Percentiles rank a stretch among this genome's conserved stretches.
Conservation (phyloP, 2,113 vertebrate species). For the Saguinus imperator region DNA sequence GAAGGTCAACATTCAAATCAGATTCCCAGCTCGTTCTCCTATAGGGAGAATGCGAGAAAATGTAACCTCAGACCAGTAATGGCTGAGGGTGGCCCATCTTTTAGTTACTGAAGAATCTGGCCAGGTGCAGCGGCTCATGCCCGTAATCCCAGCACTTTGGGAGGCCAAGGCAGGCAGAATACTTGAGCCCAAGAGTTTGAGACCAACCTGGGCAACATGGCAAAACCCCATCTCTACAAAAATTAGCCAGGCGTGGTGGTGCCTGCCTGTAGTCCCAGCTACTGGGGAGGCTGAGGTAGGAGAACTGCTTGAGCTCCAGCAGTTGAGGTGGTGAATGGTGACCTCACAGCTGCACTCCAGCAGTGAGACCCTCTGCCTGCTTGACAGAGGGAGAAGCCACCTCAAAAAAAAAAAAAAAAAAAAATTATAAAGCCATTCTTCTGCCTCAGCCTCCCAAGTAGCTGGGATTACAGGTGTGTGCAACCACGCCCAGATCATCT, state of each 20-base stretch:
- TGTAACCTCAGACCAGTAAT: fast-evolving
- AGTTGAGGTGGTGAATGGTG: not conserved
- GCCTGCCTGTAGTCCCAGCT: not conserved
- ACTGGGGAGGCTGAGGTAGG: not conserved
- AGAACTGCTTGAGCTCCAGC: not conserved
- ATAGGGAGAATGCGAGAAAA: not conserved
- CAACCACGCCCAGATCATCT: too few species aligned
- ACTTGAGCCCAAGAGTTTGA: not conserved
- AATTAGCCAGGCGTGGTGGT: not conserved
- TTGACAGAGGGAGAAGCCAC: too few species aligned
- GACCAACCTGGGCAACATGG: not conserved
- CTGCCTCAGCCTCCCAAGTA: too few species aligned
- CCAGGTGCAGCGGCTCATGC: not conserved
- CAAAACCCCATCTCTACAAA: not conserved
- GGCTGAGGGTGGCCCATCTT: not conserved
- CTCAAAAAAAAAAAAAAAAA: too few species aligned
- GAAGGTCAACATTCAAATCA: not conserved
- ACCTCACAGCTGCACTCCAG: not conserved
- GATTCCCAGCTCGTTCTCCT: not conserved
- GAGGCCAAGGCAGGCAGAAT: not conserved
- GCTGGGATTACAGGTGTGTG: too few species aligned
- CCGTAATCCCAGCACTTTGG: not conserved
- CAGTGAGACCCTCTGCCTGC: too few species aligned
- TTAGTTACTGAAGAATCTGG: not conserved
- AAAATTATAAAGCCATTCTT: too few species aligned